phyloP scores from a whole-genome alignment of 53 echinoderm and acorn worm genomes.

The Luidia sarsii region DNA sequence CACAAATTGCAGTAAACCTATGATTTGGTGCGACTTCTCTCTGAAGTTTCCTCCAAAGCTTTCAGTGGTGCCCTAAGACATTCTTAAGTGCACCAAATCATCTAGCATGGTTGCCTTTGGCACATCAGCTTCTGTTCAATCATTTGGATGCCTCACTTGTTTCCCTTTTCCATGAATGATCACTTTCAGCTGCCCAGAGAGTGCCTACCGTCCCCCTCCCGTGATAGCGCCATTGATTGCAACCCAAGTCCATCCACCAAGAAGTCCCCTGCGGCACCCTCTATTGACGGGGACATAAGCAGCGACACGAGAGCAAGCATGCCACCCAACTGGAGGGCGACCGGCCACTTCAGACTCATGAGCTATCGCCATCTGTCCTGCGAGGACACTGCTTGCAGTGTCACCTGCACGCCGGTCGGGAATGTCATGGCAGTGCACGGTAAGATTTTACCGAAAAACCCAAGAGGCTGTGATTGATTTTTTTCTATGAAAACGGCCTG shows the following conservation, averaged over 20 bases:
- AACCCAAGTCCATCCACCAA: background rate
- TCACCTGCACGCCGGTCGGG: conserved; percentile 72
- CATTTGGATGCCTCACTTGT: too few relatives aligned
- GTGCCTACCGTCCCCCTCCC: background rate
- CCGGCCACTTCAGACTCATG: conserved; percentile 54
- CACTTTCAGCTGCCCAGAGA: background rate
- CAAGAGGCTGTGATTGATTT: background rate
- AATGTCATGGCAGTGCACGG: conserved; percentile 66
- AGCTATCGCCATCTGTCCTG: conserved; percentile 73
- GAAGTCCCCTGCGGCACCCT: background rate
- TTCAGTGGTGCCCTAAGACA: too few relatives aligned
- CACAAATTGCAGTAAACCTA: too few relatives aligned
- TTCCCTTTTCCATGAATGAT: background rate
- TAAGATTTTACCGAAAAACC: conserved; percentile 29
- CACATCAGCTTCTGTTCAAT: too few relatives aligned
- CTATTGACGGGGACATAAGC: background rate
- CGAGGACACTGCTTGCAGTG: conserved; percentile 54
- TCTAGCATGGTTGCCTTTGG: too few relatives aligned
- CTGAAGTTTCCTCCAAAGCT: too few relatives aligned
- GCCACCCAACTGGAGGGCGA: conserved; percentile 62
- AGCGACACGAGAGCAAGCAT: conserved; percentile 25
- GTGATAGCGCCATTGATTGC: background rate
- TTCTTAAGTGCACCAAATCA: too few relatives aligned
- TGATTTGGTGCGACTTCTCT: too few relatives aligned
- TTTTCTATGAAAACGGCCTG: too few relatives aligned